These are phyloP conservation scores for Cristatella mucedo DNA, from an alignment of 2,888 invertebrate species.

Conservation along the genomic window DNA sequence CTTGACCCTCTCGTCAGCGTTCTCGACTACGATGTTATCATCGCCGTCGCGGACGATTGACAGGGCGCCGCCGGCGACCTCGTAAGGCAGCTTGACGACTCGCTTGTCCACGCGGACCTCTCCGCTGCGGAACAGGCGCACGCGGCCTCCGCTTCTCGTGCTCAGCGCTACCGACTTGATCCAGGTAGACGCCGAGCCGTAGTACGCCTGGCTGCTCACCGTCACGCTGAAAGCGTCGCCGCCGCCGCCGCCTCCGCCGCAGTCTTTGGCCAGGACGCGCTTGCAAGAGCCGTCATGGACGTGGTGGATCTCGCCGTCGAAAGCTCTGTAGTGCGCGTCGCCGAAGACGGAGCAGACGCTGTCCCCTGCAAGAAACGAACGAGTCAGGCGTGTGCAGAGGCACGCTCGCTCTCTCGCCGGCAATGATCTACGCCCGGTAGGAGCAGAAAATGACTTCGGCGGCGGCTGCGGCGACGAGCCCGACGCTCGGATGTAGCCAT, in stretches of 20 bases:
- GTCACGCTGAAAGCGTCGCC: conserved; percentile 59
- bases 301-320: conserved; percentile 80
- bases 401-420: no score
- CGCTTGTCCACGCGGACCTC: conserved; percentile 67
- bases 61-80: conserved; percentile 26
- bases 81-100: conserved; percentile 54
- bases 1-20: conserved; percentile 51
- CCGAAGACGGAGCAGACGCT: conserved; percentile 85
- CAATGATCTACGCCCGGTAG: no score
- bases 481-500: no score
- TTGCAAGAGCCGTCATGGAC: conserved; percentile 61
- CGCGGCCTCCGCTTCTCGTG: conserved; percentile 16
- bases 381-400: no score
- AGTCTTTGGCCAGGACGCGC: conserved; percentile 72
- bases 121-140: conserved; percentile 59
- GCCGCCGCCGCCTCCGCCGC: conserved; percentile 44
- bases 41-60: conserved; percentile 43
- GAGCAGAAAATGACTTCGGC: no score
- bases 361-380: conserved; percentile 45
- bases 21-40: conserved; percentile 36
- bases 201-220: conserved; percentile 70
- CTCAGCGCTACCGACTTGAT: conserved; percentile 59
- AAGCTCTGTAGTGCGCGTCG: conserved; percentile 84
- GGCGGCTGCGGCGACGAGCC: no score
- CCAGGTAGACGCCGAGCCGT: conserved; percentile 68